Evolutionary conservation across 2,797 vertebrate species (phyloP), one percentile per base, ranked within the genome.

Genomic region (Acanthurus tractus): DNA sequence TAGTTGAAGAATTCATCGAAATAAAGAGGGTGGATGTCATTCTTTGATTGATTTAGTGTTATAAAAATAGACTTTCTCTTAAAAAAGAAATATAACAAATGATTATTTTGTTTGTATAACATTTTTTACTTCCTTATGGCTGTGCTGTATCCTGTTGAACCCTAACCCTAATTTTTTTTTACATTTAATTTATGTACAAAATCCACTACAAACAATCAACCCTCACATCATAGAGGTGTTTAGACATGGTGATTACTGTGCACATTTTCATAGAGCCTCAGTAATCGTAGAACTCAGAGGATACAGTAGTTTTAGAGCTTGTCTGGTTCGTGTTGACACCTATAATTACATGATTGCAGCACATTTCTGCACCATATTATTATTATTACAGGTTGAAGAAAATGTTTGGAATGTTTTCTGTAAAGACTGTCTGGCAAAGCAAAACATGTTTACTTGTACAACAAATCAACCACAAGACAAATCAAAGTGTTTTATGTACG

Each of bases 371-470:
- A 4, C 3, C 0, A 29, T 29, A 29, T 0, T 50, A 11, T 64
- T 85, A 12, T 87, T 42, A 89, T 86, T 87, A 85, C 63, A 72
- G 58, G 57, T 66, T 56, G 8, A 6, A 70, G 40, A 46, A 76
- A 73, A 87, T 71, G 73, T 74, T 25, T 76, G 87, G 84, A 89
- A 90, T 89, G 82, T 86, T 82, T 73, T 68, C 84, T 63, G 79
- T 73, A 45, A 56, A 59, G 57, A 67, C 49, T 34, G 17, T 11
- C 46, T 22, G 36, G 12, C 29, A 54, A 22, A 49, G 3, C 11
- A 55, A 22, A 15, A 17, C 12, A 48, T 1, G 25, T 48, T 40
- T 61, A 38, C 40, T 18, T 45, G 3, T 20, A 13, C 3, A 23
- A 23, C 3, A 29, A 8, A 20, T 38, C 25, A 20, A 22, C 48